These are phyloP conservation scores for Trisateles emortualis DNA, from an alignment of 2,888 invertebrate species.

Conservation along the genomic window DNA sequence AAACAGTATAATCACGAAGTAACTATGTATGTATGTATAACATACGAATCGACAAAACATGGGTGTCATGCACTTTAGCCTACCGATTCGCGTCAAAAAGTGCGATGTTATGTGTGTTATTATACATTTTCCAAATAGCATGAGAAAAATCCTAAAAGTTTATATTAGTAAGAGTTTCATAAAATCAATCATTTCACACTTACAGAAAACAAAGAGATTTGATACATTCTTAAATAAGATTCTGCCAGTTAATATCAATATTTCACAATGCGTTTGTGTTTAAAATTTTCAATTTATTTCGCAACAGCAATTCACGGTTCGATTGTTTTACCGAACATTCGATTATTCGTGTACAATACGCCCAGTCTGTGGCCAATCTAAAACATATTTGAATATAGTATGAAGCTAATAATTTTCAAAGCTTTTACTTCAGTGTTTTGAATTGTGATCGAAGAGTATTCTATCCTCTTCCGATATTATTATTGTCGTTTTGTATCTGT, in stretches of 20 bases:
- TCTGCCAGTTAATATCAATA: constrained; percentile 24
- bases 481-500: constrained; percentile 27
- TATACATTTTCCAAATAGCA: too few relatives aligned
- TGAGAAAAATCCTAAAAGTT: too few relatives aligned
- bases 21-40: too few relatives aligned
- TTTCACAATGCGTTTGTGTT: constrained; percentile 31
- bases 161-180: too few relatives aligned
- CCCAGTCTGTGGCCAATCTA: constrained; percentile 33
- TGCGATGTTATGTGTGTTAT: too few relatives aligned
- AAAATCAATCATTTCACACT: not conserved
- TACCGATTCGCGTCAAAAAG: too few relatives aligned
- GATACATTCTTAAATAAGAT: constrained; percentile 11
- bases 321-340: constrained; percentile 34
- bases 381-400: constrained; percentile 46
- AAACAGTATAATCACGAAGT: too few relatives aligned
- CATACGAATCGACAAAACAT: too few relatives aligned
- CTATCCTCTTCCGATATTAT: constrained; percentile 11
- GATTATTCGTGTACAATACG: constrained; percentile 35
- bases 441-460: constrained; percentile 6
- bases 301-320: constrained; percentile 25
- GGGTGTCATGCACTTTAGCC: too few relatives aligned
- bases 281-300: constrained; percentile 38
- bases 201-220: not conserved
- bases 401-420: constrained; percentile 47
- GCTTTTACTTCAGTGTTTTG: constrained; percentile 32